These are phyloP conservation scores for Xestia ashworthii DNA, from an alignment of 2,888 invertebrate species.

Conservation along the genomic window DNA sequence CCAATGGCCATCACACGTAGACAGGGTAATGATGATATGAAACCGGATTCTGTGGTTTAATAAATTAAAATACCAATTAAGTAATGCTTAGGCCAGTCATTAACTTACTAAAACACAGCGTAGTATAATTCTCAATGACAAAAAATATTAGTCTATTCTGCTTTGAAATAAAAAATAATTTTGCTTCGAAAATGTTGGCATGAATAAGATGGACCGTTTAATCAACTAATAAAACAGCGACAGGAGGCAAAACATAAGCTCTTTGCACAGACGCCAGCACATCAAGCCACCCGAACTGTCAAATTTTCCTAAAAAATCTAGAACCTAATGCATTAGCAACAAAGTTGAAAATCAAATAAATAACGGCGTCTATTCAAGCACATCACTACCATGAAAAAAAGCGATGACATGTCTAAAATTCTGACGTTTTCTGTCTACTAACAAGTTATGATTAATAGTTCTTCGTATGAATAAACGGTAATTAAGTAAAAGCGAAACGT, in stretches of 20 bases:
- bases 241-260: too few species aligned
- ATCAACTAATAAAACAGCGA: background rate
- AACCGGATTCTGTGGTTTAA: constrained; percentile 44
- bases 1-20: constrained; percentile 12
- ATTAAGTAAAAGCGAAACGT: constrained; percentile 6
- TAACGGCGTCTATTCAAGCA: too few species aligned
- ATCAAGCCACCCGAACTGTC: too few species aligned
- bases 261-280: constrained; percentile 4
- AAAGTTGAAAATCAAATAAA: too few species aligned
- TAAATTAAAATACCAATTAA: constrained; percentile 41
- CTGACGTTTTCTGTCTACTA: background rate
- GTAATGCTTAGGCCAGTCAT: constrained; percentile 24
- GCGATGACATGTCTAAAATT: constrained; percentile 22
- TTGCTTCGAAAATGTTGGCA: background rate
- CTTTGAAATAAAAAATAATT: background rate
- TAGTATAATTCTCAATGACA: background rate
- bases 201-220: background rate
- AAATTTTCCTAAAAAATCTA: too few species aligned
- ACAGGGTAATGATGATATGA: constrained; percentile 2
- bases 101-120: background rate
- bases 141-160: background rate
- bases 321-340: too few species aligned
- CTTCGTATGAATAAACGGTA: background rate
- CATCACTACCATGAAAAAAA: background rate
- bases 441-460: constrained; percentile 14